phyloP scores from a whole-genome alignment of 1,140 invertebrate genomes.

The Brachionus plicatilis region DNA sequence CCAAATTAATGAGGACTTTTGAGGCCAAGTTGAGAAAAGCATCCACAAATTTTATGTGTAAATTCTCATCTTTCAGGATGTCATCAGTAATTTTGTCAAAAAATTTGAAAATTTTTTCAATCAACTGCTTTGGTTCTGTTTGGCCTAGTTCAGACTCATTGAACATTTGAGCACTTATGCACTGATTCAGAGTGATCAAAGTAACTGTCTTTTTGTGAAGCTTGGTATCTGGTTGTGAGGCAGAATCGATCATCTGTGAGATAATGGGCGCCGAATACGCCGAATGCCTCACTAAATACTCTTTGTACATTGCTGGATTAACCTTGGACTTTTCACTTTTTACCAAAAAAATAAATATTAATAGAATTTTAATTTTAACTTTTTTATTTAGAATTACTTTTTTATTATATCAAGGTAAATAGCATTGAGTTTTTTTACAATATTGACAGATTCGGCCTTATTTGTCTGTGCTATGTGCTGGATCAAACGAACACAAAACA shows the following conservation, averaged over 20 bases:
- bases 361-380: neutral
- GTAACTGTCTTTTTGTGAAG: conserved; percentile 37
- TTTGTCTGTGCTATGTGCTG: neutral
- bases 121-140: neutral
- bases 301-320: conserved; percentile 38
- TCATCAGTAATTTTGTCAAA: neutral
- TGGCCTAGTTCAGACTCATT: neutral
- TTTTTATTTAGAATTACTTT: neutral
- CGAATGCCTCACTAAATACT: conserved; percentile 3
- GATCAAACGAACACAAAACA: conserved; percentile 39
- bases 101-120: conserved; percentile 32
- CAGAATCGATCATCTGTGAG: neutral
- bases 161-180: conserved; percentile 21
- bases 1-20: neutral
- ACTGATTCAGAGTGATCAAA: neutral
- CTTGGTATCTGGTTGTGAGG: neutral
- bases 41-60: conserved; percentile 33
- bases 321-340: conserved; percentile 38
- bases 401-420: conserved; percentile 18
- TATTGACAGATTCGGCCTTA: neutral
- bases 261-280: neutral
- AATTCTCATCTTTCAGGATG: conserved; percentile 23
- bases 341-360: neutral
- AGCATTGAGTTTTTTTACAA: conserved; percentile 23
- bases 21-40: conserved; percentile 14